phyloP scores from a whole-genome alignment of 2,113 vertebrate species.

The Gracilinanus agilis region DNA sequence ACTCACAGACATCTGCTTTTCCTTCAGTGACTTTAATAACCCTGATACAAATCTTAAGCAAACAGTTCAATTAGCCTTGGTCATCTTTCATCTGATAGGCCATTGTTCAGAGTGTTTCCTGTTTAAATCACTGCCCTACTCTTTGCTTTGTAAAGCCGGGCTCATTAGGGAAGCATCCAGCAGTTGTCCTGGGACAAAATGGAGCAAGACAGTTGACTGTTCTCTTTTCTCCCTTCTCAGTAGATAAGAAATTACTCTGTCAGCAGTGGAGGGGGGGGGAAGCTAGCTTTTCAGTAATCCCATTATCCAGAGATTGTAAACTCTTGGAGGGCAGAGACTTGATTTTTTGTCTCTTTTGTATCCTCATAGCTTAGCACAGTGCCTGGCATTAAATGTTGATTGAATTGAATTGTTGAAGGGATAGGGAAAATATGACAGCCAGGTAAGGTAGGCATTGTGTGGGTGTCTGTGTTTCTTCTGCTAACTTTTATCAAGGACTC shows the following conservation, averaged over 20 bases:
- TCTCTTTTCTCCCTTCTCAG: background rate
- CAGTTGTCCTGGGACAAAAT: constrained; percentile 52
- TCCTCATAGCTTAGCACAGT: background rate
- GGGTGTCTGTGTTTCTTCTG: background rate
- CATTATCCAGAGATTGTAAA: background rate
- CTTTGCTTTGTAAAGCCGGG: constrained; percentile 37
- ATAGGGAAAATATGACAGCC: background rate
- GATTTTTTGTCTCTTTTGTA: background rate
- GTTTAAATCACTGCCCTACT: constrained; percentile 57
- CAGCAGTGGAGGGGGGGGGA: background rate
- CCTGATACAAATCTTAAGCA: constrained; percentile 79
- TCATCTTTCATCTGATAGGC: constrained; percentile 75
- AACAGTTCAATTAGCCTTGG: constrained; percentile 72
- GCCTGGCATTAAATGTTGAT: background rate
- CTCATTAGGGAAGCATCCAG: constrained; percentile 66
- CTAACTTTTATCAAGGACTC: background rate
- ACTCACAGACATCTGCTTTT: constrained; percentile 58
- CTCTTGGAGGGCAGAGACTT: background rate
- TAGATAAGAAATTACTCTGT: background rate
- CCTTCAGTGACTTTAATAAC: constrained; percentile 53
- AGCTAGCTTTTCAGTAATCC: background rate
- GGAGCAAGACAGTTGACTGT: background rate
- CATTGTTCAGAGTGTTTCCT: constrained; percentile 70
- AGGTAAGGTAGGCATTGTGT: background rate
- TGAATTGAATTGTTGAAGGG: background rate